Percentiles rank a stretch among this genome's conserved stretches.
These are phyloP conservation scores for Scomberomorus guttatus DNA, from an alignment of 2,797 vertebrate genomes.

Conservation along the genomic window DNA sequence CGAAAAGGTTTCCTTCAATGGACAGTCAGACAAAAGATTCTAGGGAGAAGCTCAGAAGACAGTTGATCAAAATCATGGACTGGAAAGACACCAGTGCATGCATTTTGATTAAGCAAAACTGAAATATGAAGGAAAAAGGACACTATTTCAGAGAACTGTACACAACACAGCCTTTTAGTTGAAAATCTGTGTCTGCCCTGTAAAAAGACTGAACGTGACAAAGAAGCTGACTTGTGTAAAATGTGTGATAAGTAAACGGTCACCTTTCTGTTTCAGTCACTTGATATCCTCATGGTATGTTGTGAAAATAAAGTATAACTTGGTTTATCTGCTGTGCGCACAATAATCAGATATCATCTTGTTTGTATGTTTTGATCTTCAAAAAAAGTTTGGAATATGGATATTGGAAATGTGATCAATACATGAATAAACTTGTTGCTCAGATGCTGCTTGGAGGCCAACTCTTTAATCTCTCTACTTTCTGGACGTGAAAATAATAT, in stretches of 20 bases:
- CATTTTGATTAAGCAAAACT: constrained; percentile 25
- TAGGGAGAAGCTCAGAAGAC: background rate
- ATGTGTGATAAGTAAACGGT: constrained; percentile 53
- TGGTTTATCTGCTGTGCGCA: constrained; percentile 74
- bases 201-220: constrained; percentile 45
- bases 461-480: constrained; percentile 7
- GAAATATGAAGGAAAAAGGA: constrained; percentile 19
- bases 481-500: background rate
- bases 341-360: constrained; percentile 63
- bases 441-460: constrained; percentile 17
- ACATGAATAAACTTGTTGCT: constrained; percentile 65
- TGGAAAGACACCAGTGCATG: constrained; percentile 55
- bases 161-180: constrained; percentile 11
- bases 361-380: constrained; percentile 65
- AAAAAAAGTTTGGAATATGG: constrained; percentile 42
- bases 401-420: constrained; percentile 64
- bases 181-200: constrained; percentile 12
- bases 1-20: constrained; percentile 15
- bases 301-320: constrained; percentile 79
- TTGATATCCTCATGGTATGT: constrained; percentile 74
- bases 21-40: constrained; percentile 12
- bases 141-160: constrained; percentile 3
- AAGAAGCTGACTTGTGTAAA: constrained; percentile 49
- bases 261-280: constrained; percentile 67
- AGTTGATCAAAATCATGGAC: constrained; percentile 18